Evolutionary conservation across 2,797 vertebrate genomes (phyloP), one percentile per base, ranked within the genome.

Genomic region (Momotus momota): DNA sequence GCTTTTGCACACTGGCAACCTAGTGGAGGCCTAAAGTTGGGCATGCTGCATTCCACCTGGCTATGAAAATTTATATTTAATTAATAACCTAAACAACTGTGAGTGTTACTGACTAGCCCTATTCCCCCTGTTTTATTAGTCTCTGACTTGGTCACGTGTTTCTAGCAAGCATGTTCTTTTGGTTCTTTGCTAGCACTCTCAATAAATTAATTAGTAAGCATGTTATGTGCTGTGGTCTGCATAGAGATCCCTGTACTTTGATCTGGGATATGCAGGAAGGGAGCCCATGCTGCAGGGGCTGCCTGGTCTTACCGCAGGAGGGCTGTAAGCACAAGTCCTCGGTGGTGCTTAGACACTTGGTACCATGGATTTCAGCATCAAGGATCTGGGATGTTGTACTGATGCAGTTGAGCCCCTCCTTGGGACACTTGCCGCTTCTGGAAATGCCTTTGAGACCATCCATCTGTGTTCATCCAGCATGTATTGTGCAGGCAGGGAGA

Each of bases 151-250:
- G 20, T 52, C 12, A 12, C 2, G 2, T 65, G 22, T 62, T 88
- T 90, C 27, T 26, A 58, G 33, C 18, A 48, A 40, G 61, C 3
- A 3, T 7, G 16, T 15, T 55, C 5, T 58, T 89, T 51, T 13
- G 11, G 17, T 64, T 55, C n/a, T 65, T 71, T 29, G 10, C 29
- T 41, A 25, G 15, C 3, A 2, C 9, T 54, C 3, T 45, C 23
- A 48, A 2, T n/a, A 60, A 61, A 33, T 46, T 75, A 64, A 27
- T 41, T n/a, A 55, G 29, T 21, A 14, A 52, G 25, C 14, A 18
- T 0, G 0, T 60, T 25, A 22, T 38, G 13, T 0, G 4, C 33
- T 35, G 12, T 22, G 22, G 22, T 27, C 35, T 51, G 40, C n/a
- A 38, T 8, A 5, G 14, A 62, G 38, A 13, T 20, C 51, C 55